These are phyloP conservation scores for Irena cyanogastra DNA, from an alignment of 2,113 vertebrate species.

Conservation along the genomic window DNA sequence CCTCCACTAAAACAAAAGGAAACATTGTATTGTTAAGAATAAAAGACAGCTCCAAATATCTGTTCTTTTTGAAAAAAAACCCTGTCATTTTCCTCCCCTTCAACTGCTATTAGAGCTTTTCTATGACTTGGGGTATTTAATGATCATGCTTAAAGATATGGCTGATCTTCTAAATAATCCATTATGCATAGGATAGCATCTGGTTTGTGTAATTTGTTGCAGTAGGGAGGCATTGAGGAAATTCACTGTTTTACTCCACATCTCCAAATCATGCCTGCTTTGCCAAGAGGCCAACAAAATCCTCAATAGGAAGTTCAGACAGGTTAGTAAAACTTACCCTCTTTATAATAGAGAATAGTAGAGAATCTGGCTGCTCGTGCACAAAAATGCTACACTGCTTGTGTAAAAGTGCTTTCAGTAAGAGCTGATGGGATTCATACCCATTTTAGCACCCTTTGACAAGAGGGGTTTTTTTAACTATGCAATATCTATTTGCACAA, in stretches of 20 bases:
- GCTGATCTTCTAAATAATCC: neutral
- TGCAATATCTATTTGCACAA: neutral
- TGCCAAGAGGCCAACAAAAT: neutral
- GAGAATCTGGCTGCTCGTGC: neutral
- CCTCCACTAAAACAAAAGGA: neutral
- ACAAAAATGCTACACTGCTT: neutral
- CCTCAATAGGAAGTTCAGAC: neutral
- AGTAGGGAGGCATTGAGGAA: neutral
- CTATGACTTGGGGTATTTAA: neutral
- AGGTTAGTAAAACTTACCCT: neutral
- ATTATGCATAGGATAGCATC: neutral
- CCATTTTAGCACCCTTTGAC: neutral
- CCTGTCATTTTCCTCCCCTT: neutral
- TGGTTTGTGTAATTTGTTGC: neutral
- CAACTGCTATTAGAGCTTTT: neutral
- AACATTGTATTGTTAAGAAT: neutral
- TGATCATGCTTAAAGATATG: neutral
- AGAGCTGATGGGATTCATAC: neutral
- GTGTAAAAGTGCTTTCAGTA: neutral
- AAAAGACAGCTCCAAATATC: neutral
- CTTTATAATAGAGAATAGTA: neutral
- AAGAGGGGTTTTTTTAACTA: accelerated
- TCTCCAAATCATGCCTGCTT: neutral
- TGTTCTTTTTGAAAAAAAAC: neutral
- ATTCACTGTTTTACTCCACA: neutral